Evolutionary conservation across 1,140 invertebrate species (phyloP).

Genomic region (Dreissena rostriformis): DNA sequence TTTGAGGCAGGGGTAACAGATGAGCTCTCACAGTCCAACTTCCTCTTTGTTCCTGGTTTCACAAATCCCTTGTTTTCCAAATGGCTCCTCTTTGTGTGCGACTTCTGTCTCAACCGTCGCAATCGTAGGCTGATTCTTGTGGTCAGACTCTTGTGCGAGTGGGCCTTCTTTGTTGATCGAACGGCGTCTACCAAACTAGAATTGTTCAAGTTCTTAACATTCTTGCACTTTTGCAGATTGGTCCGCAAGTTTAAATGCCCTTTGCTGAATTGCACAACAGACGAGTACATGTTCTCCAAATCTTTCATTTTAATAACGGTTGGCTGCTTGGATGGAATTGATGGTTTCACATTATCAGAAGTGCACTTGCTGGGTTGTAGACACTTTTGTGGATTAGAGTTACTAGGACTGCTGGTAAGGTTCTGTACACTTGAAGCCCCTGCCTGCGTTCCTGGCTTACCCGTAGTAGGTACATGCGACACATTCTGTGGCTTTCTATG

Average conservation of each 20-base stretch:
- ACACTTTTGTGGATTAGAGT: conserved; percentile 21
- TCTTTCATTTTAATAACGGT: conserved; percentile 37
- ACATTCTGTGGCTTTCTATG: no score
- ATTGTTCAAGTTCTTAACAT: conserved; percentile 39
- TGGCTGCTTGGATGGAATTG: conserved; percentile 8
- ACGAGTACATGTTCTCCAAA: conserved; percentile 37
- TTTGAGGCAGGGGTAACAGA: conserved; percentile 24
- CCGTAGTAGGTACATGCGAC: no score
- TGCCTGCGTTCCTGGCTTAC: not conserved
- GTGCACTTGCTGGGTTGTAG: conserved; percentile 42
- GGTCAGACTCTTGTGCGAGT: conserved; percentile 29
- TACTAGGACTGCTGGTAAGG: not conserved
- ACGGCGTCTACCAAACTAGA: not conserved
- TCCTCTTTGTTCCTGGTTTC: conserved; percentile 40
- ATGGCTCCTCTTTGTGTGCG: conserved; percentile 11
- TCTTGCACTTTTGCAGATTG: conserved; percentile 17
- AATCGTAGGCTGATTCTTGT: conserved; percentile 52
- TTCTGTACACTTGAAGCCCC: not conserved
- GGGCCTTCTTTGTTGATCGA: conserved; percentile 16
- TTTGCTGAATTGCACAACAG: conserved; percentile 33
- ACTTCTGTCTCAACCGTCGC: conserved; percentile 42
- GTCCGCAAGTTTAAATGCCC: conserved; percentile 35
- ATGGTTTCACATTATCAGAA: conserved; percentile 28
- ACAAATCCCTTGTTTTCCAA: conserved; percentile 42
- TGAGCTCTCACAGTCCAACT: conserved; percentile 35